phyloP scores from a whole-genome alignment of 2,888 invertebrate species.

The Lepidocyrtoides sp. region DNA sequence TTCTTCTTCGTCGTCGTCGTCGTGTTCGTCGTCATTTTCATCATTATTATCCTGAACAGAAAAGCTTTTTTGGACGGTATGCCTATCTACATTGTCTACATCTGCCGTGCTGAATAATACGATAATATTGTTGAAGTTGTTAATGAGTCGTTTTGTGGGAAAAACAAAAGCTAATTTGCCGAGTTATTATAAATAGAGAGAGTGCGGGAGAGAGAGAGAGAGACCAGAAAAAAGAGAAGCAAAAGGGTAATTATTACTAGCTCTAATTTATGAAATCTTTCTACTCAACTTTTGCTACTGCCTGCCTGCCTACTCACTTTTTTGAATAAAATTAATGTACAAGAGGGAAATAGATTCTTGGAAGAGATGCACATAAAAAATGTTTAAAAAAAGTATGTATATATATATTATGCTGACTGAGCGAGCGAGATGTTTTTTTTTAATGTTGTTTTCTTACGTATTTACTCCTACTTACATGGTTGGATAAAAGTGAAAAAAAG shows the following conservation, averaged over 20 bases:
- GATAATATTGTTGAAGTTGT: constrained; percentile 55
- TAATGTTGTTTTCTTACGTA: constrained; percentile 19
- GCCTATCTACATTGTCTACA: neutral
- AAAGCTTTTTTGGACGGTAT: neutral
- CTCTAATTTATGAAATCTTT: constrained; percentile 76
- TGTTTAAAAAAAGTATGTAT: neutral
- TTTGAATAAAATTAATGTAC: constrained; percentile 14
- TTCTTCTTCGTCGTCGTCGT: neutral
- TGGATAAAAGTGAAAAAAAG: neutral
- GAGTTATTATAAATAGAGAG: constrained; percentile 2
- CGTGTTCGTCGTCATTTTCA: constrained; percentile 4
- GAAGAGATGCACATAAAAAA: constrained; percentile 51
- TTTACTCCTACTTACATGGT: constrained; percentile 52
- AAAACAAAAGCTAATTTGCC: constrained; percentile 73
- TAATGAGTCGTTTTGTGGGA: constrained; percentile 77
- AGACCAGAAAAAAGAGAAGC: constrained; percentile 32
- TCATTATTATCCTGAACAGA: neutral
- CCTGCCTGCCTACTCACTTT: neutral
- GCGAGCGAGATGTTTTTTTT: neutral
- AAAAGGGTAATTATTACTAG: constrained; percentile 69
- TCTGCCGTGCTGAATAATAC: constrained; percentile 22
- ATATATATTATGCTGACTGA: neutral
- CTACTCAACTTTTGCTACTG: neutral
- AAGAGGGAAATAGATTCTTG: constrained; percentile 40
- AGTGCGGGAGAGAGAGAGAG: neutral